Base-by-base conservation (phyloP, 2,888 invertebrate genomes). In the Papilio elwesi region DNA sequence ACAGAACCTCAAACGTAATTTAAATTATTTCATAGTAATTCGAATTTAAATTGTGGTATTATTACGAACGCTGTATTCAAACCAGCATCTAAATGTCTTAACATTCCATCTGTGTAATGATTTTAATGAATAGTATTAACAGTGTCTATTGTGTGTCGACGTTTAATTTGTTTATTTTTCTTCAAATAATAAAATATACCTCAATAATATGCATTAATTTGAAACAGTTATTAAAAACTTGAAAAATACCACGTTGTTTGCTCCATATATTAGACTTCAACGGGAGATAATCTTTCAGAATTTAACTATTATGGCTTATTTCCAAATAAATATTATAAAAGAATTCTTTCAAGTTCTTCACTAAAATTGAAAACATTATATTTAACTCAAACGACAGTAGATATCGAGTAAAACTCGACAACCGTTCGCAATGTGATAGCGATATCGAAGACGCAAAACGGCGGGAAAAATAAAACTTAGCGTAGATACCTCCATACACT, bases 191-290 rank as follows among this genome's bases (percentile, higher is more conserved):
- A 6, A 15, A 55, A 16, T 16, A 9, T 9, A 9, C 4, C 43
- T 43, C 7, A 43, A 9, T 43, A 43, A 43, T 43, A 43, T 15
- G 10, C 4, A 6, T 26, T 16, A 11, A 26, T 53, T 16, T 4
- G 13, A 57, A 57, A 11, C 12, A 38, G n/a, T 13, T 12, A 38
- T 38, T 59, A n/a, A 59, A 59, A 13, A 13, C 13, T 59, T 38
- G 8, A 63, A 73, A 43, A 70, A 66, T 48, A n/a, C 9, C 16
- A 11, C 47, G 72, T 75, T 74, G 68, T 75, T 74, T 38, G 76
- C 43, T 64, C 69, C 68, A 78, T 85, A 85, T 79, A 87, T 86
- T 86, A 90, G 90, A 90, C 85, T 84, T 90, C 88, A 90, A 90
- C 90, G 90, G 80, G 71, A 59, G 81, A 74, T 67, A 13, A 12